Evolutionary conservation across 2,113 vertebrate genomes (phyloP).

Genomic region (Ciconia stormi): DNA sequence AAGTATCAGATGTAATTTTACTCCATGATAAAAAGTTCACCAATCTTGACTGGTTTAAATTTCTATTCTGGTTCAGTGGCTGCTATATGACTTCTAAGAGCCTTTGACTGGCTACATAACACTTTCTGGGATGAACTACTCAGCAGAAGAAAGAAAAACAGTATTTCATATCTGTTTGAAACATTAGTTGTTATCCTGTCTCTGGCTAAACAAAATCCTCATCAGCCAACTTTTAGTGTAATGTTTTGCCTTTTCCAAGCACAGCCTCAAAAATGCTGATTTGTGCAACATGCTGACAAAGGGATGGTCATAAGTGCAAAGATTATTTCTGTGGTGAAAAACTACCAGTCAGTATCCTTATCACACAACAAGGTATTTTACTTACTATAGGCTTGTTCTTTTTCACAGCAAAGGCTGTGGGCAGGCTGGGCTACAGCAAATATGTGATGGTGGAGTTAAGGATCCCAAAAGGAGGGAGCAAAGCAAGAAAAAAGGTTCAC

Average conservation of each 20-base stretch:
- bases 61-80: neutral
- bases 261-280: neutral
- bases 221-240: neutral
- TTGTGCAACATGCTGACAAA: neutral
- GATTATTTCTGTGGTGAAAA: neutral
- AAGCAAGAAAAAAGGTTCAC: neutral
- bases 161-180: neutral
- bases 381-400: neutral
- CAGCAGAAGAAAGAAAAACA: neutral
- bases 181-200: neutral
- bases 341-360: neutral
- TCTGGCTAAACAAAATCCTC: neutral
- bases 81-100: neutral
- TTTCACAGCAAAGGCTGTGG: neutral
- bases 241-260: neutral
- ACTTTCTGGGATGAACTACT: neutral
- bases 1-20: neutral
- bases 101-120: neutral
- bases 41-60: neutral
- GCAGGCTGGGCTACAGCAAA: neutral
- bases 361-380: neutral
- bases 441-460: neutral
- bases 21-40: neutral
- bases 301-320: neutral
- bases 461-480: neutral